Base-by-base conservation (phyloP, 2,888 invertebrate species). In the Cyclophora punctaria region DNA sequence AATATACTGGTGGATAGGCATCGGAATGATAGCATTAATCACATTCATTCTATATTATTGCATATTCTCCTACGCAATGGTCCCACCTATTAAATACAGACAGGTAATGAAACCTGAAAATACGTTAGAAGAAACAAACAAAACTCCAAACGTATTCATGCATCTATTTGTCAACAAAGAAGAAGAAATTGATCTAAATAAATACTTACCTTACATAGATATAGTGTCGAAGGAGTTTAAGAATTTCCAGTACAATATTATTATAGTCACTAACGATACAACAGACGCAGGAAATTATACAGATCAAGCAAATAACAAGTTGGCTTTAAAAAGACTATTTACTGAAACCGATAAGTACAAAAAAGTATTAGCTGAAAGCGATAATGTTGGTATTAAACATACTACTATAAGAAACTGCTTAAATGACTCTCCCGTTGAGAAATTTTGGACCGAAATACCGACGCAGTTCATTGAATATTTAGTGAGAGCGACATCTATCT, bases 41-140 rank as follows among this genome's bases (percentile, higher is more conserved):
- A 73, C 79, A 20, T 78, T 86, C 41, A 60, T 86, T n/a, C 62
- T 84, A 48, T 87, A 86, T 56, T 86, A 81, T 50, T 75, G 69
- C 49, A 54, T 81, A 34, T 64, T 78, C 51, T 69, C 78, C 49
- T 74, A 82, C 47, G 67, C 77, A 41, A 58, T 74, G 47, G 48
- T 79, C 41, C 76, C 83, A 35, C 50, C 68, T 3, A 56, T 63
- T 20, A 54, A 69, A 7, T 34, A 20, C 1, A 44, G 33, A 4
- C 34, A 20, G 5, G 5, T 20, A 37, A 5, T 5, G 33, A 44
- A 44, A 6, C 44, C 44, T 44, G 34, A 44, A 33, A 44, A 34
- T 44, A 2, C 3, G 34, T 34, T 34, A 3, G 54, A 59, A 48
- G 33, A 33, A 66, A 45, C 37, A 37, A 37, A 37, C 37, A 5